Evolutionary conservation across 2,888 invertebrate genomes (phyloP).

Genomic region (Drepanosiphum platanoidis): DNA sequence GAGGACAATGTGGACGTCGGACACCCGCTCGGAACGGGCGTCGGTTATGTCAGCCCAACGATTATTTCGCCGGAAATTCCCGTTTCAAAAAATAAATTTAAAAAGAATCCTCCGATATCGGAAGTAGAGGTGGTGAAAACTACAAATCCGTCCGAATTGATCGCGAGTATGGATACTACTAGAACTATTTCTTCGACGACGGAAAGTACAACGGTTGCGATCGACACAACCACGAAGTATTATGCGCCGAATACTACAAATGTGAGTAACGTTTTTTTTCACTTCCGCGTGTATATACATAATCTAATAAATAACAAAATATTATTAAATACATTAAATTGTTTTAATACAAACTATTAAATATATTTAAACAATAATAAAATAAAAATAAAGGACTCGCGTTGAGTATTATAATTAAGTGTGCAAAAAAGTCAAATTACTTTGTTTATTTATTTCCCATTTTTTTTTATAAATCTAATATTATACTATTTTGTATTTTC

Average conservation of each 20-base stretch:
- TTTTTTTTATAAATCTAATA: background rate
- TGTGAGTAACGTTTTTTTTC: constrained; percentile 6
- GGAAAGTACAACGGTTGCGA: constrained; percentile 1
- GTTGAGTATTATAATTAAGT: no score
- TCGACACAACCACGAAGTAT: constrained; percentile 28
- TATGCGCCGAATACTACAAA: constrained; percentile 9
- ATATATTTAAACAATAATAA: no score
- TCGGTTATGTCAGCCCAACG: constrained; percentile 66
- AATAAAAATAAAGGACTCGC: no score
- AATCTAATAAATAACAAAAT: no score
- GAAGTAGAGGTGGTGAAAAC: constrained; percentile 39
- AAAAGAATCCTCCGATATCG: constrained; percentile 35
- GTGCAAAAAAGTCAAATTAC: no score
- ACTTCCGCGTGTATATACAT: no score
- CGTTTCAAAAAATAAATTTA: constrained; percentile 21
- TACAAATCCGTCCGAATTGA: constrained; percentile 35
- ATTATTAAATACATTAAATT: no score
- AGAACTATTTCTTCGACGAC: constrained; percentile 16
- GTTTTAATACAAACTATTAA: no score
- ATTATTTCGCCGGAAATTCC: constrained; percentile 66
- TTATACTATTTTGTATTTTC: background rate
- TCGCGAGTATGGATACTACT: constrained; percentile 8
- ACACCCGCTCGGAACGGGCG: constrained; percentile 71
- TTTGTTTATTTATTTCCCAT: no score
- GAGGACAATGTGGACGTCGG: constrained; percentile 68